Evolutionary conservation across 2,888 invertebrate species (phyloP).

Genomic region (Cephus nigrinus): DNA sequence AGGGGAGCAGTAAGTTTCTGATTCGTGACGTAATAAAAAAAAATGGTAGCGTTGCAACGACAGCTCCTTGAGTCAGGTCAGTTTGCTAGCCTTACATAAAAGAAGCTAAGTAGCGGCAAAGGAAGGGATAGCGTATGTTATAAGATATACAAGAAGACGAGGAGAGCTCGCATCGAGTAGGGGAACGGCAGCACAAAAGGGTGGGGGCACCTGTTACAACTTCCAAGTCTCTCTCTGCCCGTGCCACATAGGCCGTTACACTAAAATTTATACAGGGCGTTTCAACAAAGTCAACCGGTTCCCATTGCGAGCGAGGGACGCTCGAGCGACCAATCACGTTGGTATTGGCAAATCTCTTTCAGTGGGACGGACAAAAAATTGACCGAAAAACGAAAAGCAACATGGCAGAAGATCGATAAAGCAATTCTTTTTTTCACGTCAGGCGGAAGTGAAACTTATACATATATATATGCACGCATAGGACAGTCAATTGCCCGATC

Average conservation of each 20-base stretch:
- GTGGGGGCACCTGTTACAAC: conserved; percentile 48
- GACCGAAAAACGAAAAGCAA: background rate
- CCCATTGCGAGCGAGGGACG: background rate
- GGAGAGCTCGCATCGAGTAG: conserved; percentile 2
- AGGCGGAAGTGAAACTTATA: background rate
- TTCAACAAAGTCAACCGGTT: background rate
- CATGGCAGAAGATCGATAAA: background rate
- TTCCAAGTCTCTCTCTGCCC: conserved; percentile 26
- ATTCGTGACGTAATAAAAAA: background rate
- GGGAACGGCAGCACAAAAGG: conserved; percentile 7
- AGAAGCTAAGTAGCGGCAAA: conserved; percentile 22
- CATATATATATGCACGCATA: background rate
- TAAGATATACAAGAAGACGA: conserved; percentile 10
- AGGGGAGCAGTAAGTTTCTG: background rate
- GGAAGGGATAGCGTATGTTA: conserved; percentile 12
- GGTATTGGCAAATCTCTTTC: background rate
- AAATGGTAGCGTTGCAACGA: background rate
- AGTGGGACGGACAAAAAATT: conserved; percentile 7
- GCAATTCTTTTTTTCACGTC: background rate
- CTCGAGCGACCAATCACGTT: background rate
- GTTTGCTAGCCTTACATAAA: conserved; percentile 48
- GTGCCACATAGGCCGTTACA: conserved; percentile 8
- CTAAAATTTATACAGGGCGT: background rate
- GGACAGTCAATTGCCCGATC: background rate
- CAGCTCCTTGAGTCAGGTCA: conserved; percentile 43